Percentiles rank a stretch among this genome's conserved stretches.
These are phyloP conservation scores for Laothoe populi DNA, from an alignment of 2,888 invertebrate species.

Conservation along the genomic window DNA sequence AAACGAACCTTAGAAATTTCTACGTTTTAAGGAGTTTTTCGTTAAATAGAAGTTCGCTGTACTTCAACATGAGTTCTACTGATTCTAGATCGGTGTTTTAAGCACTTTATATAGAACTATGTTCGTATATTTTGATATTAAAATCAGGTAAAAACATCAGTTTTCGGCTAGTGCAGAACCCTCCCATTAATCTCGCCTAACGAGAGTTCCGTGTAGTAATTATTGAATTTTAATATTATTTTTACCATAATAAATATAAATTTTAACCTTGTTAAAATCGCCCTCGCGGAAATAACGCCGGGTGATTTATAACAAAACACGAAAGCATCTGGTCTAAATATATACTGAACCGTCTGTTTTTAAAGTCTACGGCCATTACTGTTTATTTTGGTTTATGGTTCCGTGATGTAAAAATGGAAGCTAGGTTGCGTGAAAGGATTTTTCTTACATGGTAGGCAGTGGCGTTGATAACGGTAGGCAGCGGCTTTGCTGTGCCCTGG, in stretches of 20 bases:
- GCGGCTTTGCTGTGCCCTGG: no score
- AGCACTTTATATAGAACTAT: background rate
- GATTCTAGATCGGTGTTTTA: no score
- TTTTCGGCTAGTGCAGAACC: background rate
- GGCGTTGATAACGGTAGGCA: no score
- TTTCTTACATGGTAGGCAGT: no score
- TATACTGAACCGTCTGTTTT: constrained; percentile 26
- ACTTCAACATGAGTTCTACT: no score
- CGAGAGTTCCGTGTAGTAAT: constrained; percentile 11
- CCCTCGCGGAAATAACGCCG: background rate
- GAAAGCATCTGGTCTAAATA: constrained; percentile 11
- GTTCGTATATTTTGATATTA: background rate
- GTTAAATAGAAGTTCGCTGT: no score
- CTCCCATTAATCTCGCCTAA: background rate
- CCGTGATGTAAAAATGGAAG: constrained; percentile 26
- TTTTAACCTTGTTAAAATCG: constrained; percentile 18
- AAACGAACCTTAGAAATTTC: no score
- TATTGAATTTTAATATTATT: background rate
- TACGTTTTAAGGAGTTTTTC: no score
- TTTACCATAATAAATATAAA: constrained; percentile 26
- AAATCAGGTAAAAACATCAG: background rate
- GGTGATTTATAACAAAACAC: constrained; percentile 1
- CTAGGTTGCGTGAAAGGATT: no score
- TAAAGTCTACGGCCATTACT: constrained; percentile 49
- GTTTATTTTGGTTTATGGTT: constrained; percentile 55